Evolutionary conservation across 2,888 invertebrate genomes (phyloP), one percentile per base, ranked within the genome.

Genomic region (Tetropium fuscum): DNA sequence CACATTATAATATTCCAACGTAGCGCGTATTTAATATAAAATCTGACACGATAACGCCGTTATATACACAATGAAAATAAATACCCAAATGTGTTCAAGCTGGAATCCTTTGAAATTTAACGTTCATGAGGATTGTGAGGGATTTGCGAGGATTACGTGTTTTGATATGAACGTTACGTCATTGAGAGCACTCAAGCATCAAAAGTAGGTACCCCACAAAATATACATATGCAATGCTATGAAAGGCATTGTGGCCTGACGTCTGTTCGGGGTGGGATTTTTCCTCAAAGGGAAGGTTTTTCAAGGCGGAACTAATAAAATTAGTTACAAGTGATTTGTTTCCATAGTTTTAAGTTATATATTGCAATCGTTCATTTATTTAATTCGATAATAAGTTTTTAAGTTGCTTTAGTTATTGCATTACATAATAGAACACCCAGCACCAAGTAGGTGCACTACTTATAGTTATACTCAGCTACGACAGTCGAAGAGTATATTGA

Each of bases 31-130:
- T 66, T 59, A 58, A 58, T 60, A 60, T 60, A 40, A 65, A 65
- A 68, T 64, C 68, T 68, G 68, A 63, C 60, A 58, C 49, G 55
- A 63, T 65, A 66, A 66, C 65, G 48, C 60, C 65, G 58, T 63
- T 58, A 49, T 53, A 45, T 60, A 64, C 64, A 71, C 71, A 71
- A 71, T 71, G 68, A 63, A 68, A 71, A 69, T 71, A 71, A 71
- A 71, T 69, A 70, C 71, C 61, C 45, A 65, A 67, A 69, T 69
- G 70, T 66, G 69, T 70, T 70, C 67, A 69, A 70, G 71, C 68
- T 48, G 41, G 71, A 68, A 68, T 71, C 69, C 69, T 71, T 71
- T 71, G 67, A 69, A 70, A 67, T 63, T 66, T 67, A 63, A 63
- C 66, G 64, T 66, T 69, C 64, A 63, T 68, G 64, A 69, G 68